These are phyloP conservation scores for Ptilonorhynchus violaceus DNA, from an alignment of 2,113 vertebrate species.

Conservation along the genomic window DNA sequence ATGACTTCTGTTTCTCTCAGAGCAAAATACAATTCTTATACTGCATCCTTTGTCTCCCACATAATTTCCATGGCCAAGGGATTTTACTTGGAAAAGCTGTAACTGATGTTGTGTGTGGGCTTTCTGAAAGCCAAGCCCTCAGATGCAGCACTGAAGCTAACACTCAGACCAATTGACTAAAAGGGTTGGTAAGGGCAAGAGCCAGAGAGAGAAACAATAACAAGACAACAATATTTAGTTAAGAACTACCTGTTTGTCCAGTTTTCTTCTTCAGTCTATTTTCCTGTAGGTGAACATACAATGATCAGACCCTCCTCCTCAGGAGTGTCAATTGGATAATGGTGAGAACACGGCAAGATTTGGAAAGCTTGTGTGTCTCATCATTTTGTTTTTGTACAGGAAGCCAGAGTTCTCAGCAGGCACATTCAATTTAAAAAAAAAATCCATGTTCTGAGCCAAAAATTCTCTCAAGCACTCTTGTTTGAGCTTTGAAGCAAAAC, in stretches of 20 bases:
- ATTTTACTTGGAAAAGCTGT: background rate
- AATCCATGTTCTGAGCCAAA: background rate
- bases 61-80: fast-evolving
- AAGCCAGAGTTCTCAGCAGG: background rate
- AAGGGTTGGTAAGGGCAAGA: background rate
- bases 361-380: background rate
- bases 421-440: background rate
- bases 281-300: background rate
- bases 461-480: background rate
- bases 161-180: background rate
- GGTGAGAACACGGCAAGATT: background rate
- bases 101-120: fast-evolving
- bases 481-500: background rate
- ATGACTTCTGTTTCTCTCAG: background rate
- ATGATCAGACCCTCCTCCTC: background rate
- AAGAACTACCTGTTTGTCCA: background rate
- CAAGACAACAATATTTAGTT: background rate
- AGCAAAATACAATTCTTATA: background rate
- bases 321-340: background rate
- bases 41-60: background rate
- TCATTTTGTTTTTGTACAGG: background rate
- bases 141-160: background rate
- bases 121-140: background rate
- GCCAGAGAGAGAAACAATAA: background rate
- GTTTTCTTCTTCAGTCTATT: background rate